Percentiles rank a stretch among this genome's conserved stretches.
Evolutionary conservation across 1,140 invertebrate species (phyloP).

Genomic region (Homarus americanus): DNA sequence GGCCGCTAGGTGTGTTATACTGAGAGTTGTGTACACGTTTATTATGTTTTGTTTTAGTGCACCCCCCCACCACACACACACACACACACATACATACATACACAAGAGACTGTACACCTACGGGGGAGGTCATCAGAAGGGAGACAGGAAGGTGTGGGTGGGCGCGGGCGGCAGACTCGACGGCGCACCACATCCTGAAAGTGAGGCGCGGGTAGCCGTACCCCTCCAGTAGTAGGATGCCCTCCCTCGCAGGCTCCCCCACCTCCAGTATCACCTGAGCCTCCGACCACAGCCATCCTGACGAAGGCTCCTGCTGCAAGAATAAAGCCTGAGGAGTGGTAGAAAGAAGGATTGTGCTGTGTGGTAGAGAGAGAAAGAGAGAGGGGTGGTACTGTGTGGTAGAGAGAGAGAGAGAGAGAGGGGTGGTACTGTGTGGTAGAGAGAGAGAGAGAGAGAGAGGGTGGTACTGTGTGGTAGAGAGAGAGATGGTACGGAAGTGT

Average conservation of each 20-base stretch:
- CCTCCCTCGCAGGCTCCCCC: not conserved
- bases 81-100: too few relatives aligned
- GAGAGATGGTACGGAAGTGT: not conserved
- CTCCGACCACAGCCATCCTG: too few relatives aligned
- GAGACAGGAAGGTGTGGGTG: conserved; percentile 33
- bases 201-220: not conserved
- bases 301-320: not conserved
- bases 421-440: too few relatives aligned
- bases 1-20: too few relatives aligned
- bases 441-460: conserved; percentile 1
- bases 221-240: conserved; percentile 31
- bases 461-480: too few relatives aligned
- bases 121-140: conserved; percentile 39
- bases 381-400: not conserved
- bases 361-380: conserved; percentile 8
- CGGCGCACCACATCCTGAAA: conserved; percentile 45
- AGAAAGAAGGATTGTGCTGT: too few relatives aligned
- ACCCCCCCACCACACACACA: too few relatives aligned
- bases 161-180: conserved; percentile 33
- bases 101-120: too few relatives aligned
- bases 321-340: too few relatives aligned
- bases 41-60: too few relatives aligned
- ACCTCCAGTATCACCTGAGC: not conserved
- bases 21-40: too few relatives aligned
- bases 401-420: too few relatives aligned